These are phyloP conservation scores for Eupsittula cactorum DNA, from an alignment of 2,113 vertebrate species.

Conservation along the genomic window DNA sequence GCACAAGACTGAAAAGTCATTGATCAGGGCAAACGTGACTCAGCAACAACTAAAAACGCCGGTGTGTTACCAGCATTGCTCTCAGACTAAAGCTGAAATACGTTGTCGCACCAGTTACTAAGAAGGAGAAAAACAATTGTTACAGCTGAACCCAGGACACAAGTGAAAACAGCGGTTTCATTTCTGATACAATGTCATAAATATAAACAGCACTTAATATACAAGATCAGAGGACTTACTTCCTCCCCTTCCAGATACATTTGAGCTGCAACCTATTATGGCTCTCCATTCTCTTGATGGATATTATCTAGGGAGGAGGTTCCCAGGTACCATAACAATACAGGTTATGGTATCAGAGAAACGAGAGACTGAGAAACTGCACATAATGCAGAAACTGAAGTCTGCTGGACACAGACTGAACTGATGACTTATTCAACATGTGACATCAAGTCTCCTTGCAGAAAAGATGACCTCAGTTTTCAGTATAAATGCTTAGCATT, in stretches of 20 bases:
- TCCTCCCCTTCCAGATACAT: neutral
- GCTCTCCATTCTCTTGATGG: neutral
- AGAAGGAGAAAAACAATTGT: neutral
- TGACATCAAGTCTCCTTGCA: neutral
- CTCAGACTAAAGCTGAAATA: neutral
- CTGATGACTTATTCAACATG: neutral
- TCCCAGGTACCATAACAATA: neutral
- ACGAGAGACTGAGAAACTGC: neutral
- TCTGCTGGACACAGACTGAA: neutral
- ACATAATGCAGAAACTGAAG: neutral
- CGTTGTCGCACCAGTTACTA: neutral
- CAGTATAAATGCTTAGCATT: neutral
- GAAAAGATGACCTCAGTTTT: neutral
- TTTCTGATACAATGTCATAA: neutral
- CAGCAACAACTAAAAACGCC: neutral
- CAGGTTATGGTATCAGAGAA: neutral
- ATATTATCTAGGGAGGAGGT: neutral
- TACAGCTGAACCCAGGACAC: neutral
- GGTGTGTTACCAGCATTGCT: neutral
- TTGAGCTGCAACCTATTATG: neutral
- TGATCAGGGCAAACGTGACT: neutral
- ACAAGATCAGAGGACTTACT: neutral
- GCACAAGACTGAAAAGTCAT: neutral
- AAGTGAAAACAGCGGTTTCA: neutral
- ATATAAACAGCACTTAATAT: neutral